Evolutionary conservation across 2,888 invertebrate species (phyloP), one percentile per base, ranked within the genome.

Genomic region (Drosophila rellima): DNA sequence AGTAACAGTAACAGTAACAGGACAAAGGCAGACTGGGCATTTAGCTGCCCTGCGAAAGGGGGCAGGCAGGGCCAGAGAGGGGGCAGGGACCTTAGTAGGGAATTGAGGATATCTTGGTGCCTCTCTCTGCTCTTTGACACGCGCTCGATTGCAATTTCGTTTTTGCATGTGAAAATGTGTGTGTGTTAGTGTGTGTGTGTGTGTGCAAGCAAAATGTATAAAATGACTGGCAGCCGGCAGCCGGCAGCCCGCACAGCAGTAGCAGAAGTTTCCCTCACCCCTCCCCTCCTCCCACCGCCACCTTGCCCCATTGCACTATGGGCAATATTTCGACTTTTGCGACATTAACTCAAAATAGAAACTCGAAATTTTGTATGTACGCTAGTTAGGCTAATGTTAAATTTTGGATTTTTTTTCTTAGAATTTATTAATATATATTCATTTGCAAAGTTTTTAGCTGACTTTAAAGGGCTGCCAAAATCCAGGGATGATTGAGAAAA

Each of bases 161-260:
- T 85, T 74, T 78, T 76, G 74, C 78, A 83, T 80, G 71, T 44
- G 70, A 63, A 61, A 70, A 70, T 79, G 70, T 70, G 61, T 74
- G 70, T 70, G 61, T 74, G 74, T 44, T 52, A 67, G 80, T 66
- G 60, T 66, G 73, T 39, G 2, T 15, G 29, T 11, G 13, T 33
- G 26, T 48, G 29, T 33, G 82, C 67, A 66, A 68, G 73, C 82
- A 72, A 76, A 78, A 85, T 83, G 87, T 80, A 76, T 79, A 73
- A 80, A 86, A 88, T 82, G 86, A 81, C 78, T 75, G 85, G 75
- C 74, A 86, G 81, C 64, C 55, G 85, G 75, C 74, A 86, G 81
- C 64, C 55, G 64, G 31, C 45, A 62, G 47, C 78, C 74, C 77
- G 78, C 67, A 74, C 64, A 50, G 68, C 48, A 55, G 60, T 56